Percentiles rank a stretch among this genome's conserved stretches.
phyloP scores from a whole-genome alignment of 2,113 vertebrate genomes.

The Platichthys stellatus region DNA sequence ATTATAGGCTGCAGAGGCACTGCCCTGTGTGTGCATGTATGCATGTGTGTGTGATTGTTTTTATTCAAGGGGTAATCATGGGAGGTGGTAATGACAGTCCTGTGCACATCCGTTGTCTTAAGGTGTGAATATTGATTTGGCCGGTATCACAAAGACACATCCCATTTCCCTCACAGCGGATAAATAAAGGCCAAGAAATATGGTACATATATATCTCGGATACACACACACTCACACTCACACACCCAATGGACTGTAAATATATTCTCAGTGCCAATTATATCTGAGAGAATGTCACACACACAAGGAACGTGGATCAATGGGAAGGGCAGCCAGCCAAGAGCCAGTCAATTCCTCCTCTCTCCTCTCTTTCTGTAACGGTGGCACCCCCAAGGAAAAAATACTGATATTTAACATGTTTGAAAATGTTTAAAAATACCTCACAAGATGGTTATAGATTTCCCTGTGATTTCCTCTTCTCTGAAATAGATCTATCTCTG shows the following conservation, averaged over 20 bases:
- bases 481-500: background rate
- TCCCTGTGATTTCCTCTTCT: background rate
- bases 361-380: slow-evolving; percentile 11
- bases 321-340: slow-evolving; percentile 65
- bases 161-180: slow-evolving; percentile 26
- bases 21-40: background rate
- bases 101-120: slow-evolving; percentile 10
- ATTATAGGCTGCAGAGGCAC: slow-evolving; percentile 48
- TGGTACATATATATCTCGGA: background rate
- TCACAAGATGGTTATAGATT: background rate
- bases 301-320: slow-evolving; percentile 57
- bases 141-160: slow-evolving; percentile 13
- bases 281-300: slow-evolving; percentile 59
- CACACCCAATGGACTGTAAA: slow-evolving; percentile 27
- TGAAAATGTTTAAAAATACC: slow-evolving; percentile 28
- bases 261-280: slow-evolving; percentile 62
- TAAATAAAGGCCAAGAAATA: slow-evolving; percentile 31
- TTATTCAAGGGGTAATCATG: slow-evolving; percentile 22
- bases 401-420: slow-evolving; percentile 43
- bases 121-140: slow-evolving; percentile 35
- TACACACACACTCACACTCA: background rate
- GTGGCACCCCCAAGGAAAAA: slow-evolving; percentile 22
- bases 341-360: slow-evolving; percentile 53
- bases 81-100: slow-evolving; percentile 35
- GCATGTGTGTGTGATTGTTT: slow-evolving; percentile 6